Base-by-base conservation (phyloP, 1,140 invertebrate species). In the Xylocopa sonorina region DNA sequence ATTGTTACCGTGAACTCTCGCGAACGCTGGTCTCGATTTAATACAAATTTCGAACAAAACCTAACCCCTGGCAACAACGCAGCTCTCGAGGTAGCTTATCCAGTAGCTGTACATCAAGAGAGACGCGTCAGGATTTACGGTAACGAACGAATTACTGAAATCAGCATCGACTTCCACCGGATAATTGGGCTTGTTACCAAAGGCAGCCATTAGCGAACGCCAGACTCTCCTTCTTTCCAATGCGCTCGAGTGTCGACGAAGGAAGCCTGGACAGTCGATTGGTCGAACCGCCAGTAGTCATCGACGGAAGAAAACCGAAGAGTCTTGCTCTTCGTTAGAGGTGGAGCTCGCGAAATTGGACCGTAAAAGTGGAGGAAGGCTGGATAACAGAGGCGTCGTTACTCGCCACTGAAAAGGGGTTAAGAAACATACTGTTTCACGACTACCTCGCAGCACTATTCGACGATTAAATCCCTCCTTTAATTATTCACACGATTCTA, bases 261-360 rank as follows among this genome's bases (percentile, higher is more conserved):
- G 27, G 32, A 29, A 58, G 16, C 21, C 14, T 21, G 32, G 27
- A n/a, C 7, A 29, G 46, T 41, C 43, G 78, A 71, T 51, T 63
- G 57, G 43, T n/a, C 66, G 21, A 27, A 29, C n/a, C 46, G 27
- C n/a, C 68, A 34, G 18, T n/a, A n/a, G 18, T 0, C 82, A 53
- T 55, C n/a, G n/a, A n/a, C n/a, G 27, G 68, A 69, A 85, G 73
- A 76, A 76, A 83, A 63, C 58, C 58, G 64, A 81, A 60, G 74
- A 58, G 55, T 76, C 82, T 87, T 73, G 84, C 84, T 84, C 78
- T 87, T 87, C 78, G 73, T 87, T 84, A 87, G 27, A 27, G 38
- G 66, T 41, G 43, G 48, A 58, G 32, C 43, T 55, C 32, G n/a
- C n/a, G 53, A 69, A 74, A 74, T 41, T 55, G 80, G 79, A 51